phyloP scores from a whole-genome alignment of 2,113 vertebrate genomes.

The Entomyzon cyanotis region DNA sequence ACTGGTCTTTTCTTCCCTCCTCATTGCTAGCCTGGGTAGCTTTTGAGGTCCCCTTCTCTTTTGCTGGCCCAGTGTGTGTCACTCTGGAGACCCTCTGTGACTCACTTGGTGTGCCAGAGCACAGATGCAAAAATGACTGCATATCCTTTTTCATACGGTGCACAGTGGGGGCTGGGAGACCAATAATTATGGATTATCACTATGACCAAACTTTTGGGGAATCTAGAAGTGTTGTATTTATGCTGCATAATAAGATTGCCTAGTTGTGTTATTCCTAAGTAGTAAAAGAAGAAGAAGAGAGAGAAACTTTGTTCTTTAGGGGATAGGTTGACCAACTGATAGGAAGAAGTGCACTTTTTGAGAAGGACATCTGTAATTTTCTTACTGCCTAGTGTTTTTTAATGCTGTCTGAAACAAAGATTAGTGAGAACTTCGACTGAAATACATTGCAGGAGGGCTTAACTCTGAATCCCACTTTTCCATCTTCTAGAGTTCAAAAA shows the following conservation, averaged over 20 bases:
- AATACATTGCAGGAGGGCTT: not conserved
- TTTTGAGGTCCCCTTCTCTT: not conserved
- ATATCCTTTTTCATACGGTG: not conserved
- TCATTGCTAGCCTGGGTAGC: not conserved
- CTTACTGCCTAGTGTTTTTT: not conserved
- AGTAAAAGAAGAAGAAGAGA: not conserved
- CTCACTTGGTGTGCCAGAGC: not conserved
- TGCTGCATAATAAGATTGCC: not conserved
- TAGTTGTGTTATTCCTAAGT: not conserved
- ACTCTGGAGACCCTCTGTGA: not conserved
- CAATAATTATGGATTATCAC: not conserved
- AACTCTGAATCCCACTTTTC: not conserved
- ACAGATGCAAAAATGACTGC: not conserved
- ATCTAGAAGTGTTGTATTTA: not conserved
- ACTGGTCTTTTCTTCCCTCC: not conserved
- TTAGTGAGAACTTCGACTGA: not conserved
- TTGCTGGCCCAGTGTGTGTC: not conserved
- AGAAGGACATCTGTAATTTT: not conserved
- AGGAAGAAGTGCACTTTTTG: not conserved
- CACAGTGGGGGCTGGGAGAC: not conserved
- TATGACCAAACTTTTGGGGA: not conserved
- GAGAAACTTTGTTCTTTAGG: not conserved
- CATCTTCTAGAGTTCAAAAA: not conserved
- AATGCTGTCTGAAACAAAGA: not conserved
- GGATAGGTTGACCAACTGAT: not conserved